Conservation (phyloP, 2,113 vertebrate species). For the Shinisaurus crocodilurus region DNA sequence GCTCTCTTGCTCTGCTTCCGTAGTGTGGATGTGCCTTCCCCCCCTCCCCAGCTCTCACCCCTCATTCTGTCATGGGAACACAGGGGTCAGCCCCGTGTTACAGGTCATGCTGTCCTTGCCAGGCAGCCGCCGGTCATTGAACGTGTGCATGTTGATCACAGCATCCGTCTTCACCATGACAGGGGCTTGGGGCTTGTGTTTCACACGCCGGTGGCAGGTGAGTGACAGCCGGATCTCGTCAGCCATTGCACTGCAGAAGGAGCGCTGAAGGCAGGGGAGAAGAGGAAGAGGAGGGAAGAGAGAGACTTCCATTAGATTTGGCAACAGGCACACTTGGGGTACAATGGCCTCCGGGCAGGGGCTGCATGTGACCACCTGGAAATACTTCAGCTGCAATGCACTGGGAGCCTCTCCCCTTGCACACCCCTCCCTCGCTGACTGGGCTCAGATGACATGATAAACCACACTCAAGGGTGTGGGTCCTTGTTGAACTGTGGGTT, state of each 20-base stretch:
- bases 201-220: conserved; percentile 95
- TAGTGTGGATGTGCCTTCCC: conserved; percentile 28
- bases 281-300: background rate
- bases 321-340: background rate
- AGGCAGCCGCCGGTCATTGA: conserved; percentile 96
- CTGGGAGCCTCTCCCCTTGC: too few species aligned
- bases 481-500: too few species aligned
- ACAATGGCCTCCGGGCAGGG: background rate
- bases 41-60: conserved; percentile 34
- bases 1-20: conserved; percentile 69
- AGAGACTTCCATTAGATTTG: background rate
- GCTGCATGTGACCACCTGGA: background rate
- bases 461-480: too few species aligned
- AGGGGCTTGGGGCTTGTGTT: conserved; percentile 89
- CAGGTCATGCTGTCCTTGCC: conserved; percentile 96
- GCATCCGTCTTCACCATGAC: conserved; percentile 93
- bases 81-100: conserved; percentile 90
- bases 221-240: conserved; percentile 97
- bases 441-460: too few species aligned
- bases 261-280: conserved; percentile 85
- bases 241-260: conserved; percentile 96
- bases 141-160: conserved; percentile 98
- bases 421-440: too few species aligned
- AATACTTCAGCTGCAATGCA: background rate
- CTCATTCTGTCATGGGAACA: conserved; percentile 83